Base-by-base conservation (phyloP, 2,888 invertebrate species). In the Amblyjoppa fuscipennis region DNA sequence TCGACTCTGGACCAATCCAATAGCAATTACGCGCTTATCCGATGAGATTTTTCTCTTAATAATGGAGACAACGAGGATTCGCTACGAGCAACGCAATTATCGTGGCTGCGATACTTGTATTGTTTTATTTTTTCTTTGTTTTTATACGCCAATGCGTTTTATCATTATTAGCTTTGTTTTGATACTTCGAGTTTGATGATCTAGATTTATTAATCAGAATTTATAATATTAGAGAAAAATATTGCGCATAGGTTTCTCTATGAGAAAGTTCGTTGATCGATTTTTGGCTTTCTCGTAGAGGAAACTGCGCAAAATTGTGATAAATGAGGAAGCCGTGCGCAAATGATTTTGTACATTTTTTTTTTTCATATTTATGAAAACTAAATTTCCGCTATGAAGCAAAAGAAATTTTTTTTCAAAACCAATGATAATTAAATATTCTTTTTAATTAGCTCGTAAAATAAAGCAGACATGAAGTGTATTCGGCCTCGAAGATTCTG, bases 131-230 rank as follows among this genome's bases (percentile, higher is more conserved):
- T 7, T 51, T 6, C 16, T n/a, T 34, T 16, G 25, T 41, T 25
- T 51, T 5, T 11, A 9, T 56, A 56, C 16, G 2, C 6, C 11
- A 56, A 25, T 25, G 56, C 16, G 7, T 16, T 34, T 34, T 16
- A 61, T 16, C 34, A 7, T 70, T 70, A 61, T 78, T 59, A 34
- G 45, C 38, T 6, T 59, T 49, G 59, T 78, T 69, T 78, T 68
- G 25, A 38, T 66, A 51, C 5, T 1, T 51, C 51, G 25, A n/a
- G 20, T 38, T 9, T 56, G 11, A 31, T n/a, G 11, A 61, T 49
- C 16, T 31, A 45, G n/a, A 74, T 64, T 38, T 16, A 61, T 45
- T 28, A 61, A 28, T 28, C 59, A 61, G 16, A 25, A 13, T 16
- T 7, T 28, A 45, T 61, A 28, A 20, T 45, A 13, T 61, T 59